Percentiles rank a stretch among this genome's conserved stretches.
Evolutionary conservation across 2,797 vertebrate species (phyloP).

Genomic region (Tympanoctomys barrerae): DNA sequence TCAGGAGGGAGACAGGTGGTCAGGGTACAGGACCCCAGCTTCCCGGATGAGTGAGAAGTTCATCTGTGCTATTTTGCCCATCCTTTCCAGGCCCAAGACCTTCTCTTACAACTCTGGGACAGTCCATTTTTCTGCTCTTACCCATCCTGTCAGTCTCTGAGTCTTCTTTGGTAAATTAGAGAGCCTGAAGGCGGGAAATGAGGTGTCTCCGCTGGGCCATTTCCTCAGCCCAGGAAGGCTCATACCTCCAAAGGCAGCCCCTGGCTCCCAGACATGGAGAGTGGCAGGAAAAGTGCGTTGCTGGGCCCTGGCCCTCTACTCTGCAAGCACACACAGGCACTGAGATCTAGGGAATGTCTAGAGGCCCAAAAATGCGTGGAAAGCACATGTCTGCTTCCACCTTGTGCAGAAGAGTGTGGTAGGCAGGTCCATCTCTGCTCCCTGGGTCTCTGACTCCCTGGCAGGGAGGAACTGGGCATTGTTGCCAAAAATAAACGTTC

Average conservation of each 20-base stretch:
- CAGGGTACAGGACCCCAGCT: neutral
- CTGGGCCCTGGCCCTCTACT: neutral
- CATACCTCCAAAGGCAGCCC: neutral
- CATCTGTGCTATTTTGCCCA: neutral
- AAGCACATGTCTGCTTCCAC: conserved; percentile 53
- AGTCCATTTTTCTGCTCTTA: neutral
- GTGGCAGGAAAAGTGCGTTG: conserved; percentile 14
- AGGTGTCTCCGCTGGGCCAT: neutral
- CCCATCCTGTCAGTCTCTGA: neutral
- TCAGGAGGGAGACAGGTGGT: neutral
- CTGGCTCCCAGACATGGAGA: conserved; percentile 9
- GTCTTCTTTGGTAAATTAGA: neutral
- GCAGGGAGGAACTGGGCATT: conserved; percentile 88
- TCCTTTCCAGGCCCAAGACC: neutral
- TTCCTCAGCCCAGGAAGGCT: neutral
- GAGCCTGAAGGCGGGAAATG: neutral
- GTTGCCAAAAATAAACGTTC: conserved; percentile 92
- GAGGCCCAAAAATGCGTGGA: neutral
- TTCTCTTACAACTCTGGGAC: neutral
- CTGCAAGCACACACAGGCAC: conserved; percentile 2
- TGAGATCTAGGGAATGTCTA: neutral
- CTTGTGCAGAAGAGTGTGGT: conserved; percentile 40
- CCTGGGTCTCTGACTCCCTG: conserved; percentile 82
- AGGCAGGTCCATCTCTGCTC: conserved; percentile 74
- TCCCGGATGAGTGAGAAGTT: neutral